Conservation (phyloP, 2,113 vertebrate species). For the Nymphicus hollandicus region DNA sequence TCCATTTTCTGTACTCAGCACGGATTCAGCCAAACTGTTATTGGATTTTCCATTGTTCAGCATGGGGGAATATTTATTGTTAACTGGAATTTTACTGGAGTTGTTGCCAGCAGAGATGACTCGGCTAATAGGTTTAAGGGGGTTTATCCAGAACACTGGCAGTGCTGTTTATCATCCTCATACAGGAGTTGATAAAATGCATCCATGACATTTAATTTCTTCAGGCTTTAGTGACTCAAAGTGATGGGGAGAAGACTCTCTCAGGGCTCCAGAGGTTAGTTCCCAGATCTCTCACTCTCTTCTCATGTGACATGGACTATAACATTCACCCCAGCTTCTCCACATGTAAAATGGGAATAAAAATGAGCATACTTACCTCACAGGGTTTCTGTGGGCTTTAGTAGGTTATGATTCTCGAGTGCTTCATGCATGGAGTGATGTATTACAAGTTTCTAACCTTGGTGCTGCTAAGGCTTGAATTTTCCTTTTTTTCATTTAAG, state of each 20-base stretch:
- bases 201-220: background rate
- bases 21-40: constrained; percentile 40
- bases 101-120: constrained; percentile 5
- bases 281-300: background rate
- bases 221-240: background rate
- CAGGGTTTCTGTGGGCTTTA: background rate
- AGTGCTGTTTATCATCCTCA: background rate
- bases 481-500: background rate
- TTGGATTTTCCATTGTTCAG: constrained; percentile 64
- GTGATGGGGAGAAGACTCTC: background rate
- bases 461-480: background rate
- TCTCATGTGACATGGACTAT: background rate
- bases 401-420: background rate
- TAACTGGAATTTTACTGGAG: constrained; percentile 42
- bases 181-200: background rate
- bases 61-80: constrained; percentile 30
- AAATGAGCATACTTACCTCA: background rate
- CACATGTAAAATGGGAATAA: background rate
- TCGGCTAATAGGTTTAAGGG: constrained; percentile 1
- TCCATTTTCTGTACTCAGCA: constrained; percentile 54
- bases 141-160: background rate
- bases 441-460: background rate
- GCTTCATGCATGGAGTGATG: background rate
- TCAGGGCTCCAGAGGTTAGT: background rate
- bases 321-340: background rate